Evolutionary conservation across 2,797 vertebrate species (phyloP), one percentile per base, ranked within the genome.

Genomic region (Lagodon rhomboides): DNA sequence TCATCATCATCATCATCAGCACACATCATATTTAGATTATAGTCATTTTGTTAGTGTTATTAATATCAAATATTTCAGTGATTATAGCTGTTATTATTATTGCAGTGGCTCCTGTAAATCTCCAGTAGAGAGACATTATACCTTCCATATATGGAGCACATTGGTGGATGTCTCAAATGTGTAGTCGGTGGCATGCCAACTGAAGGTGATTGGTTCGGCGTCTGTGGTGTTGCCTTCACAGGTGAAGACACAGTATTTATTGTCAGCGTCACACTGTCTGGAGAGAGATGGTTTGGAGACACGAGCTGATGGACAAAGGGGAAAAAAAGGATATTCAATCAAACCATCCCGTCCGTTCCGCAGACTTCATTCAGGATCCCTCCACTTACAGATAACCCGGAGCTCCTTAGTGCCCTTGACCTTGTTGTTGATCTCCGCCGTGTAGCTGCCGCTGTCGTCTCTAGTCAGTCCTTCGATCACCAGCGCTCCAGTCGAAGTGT

Each of bases 361-460:
- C 16, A 34, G 4, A 46, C 9, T n/a, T 11, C 23, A 47, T 2
- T 2, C 0, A 44, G n/a, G 46, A 6, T 2, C 34, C 51, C 2
- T 67, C 8, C 44, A n/a, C 74, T 83, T 67, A 87, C 86, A 18
- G 15, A 73, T 44, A 3, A 87, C 74, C 3, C 0, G 1, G 6
- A 87, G 49, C 1, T 34, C 0, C 2, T 0, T 49, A 0, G 2
- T 0, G 4, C 0, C 4, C 4, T 0, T 4, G 23, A 5, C n/a
- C 11, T 15, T 1, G 17, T 16, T 0, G 53, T 78, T 83, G 65
- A 87, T 59, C 59, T 76, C 44, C 0, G 0, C 7, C 0, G 12
- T 66, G 77, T 75, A 83, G 27, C 0, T n/a, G 15, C 83, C 80
- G 0, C 44, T 67, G 63, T 79, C 43, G 0, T 1, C 1, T 4